A percentile compares a stretch with the other conserved stretches of the same genome.
These are phyloP conservation scores for Sympetrum striolatum DNA, from an alignment of 2,888 invertebrate species.

Conservation along the genomic window DNA sequence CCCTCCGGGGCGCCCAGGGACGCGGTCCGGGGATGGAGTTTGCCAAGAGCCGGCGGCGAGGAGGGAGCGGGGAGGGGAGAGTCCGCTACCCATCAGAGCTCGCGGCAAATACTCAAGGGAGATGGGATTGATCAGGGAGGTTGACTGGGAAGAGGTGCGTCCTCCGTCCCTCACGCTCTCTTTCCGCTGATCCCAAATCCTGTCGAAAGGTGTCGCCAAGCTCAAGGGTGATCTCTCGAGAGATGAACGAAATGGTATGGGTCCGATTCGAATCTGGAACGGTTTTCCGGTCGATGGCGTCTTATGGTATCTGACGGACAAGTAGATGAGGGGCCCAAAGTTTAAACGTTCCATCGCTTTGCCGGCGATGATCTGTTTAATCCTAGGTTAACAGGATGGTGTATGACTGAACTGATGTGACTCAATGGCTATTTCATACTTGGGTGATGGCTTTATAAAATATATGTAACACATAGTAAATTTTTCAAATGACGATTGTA, in stretches of 20 bases:
- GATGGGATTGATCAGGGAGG: not conserved
- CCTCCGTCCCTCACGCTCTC: not conserved
- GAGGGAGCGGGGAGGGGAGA: not conserved
- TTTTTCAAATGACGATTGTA: no score
- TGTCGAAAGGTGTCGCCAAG: not conserved
- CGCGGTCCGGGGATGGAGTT: conserved; percentile 10
- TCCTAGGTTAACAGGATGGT: no score
- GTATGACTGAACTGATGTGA: no score
- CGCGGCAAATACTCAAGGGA: not conserved
- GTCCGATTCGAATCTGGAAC: not conserved
- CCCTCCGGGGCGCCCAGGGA: not conserved
- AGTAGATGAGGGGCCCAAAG: no score
- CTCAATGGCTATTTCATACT: no score
- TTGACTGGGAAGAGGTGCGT: not conserved
- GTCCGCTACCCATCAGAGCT: not conserved
- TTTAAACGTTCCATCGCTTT: no score
- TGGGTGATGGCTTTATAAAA: no score
- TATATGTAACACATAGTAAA: no score
- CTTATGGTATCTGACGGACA: not conserved
- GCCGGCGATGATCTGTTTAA: no score
- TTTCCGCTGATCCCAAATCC: not conserved
- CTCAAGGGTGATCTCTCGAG: not conserved
- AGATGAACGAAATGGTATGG: not conserved
- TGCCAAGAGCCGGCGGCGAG: conserved; percentile 18
- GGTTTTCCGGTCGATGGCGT: not conserved